These are phyloP conservation scores for Heliconius eleuchia DNA, from an alignment of 1,140 invertebrate genomes.

Conservation along the genomic window DNA sequence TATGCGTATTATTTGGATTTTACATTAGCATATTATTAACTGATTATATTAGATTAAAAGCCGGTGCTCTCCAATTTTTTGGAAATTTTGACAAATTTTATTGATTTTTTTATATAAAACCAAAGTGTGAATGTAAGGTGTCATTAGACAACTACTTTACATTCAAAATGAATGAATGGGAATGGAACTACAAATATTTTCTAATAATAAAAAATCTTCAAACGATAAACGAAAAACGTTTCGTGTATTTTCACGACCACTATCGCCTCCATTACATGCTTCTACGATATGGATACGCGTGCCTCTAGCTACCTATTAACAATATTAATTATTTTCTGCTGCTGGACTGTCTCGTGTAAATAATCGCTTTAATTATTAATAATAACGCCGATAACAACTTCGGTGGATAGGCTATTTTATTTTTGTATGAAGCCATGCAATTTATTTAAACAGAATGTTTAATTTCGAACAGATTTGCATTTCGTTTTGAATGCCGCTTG, in stretches of 20 bases:
- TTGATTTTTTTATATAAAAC: background rate
- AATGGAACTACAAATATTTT: background rate
- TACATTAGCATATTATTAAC: no score
- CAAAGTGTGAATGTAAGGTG: background rate
- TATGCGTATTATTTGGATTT: no score
- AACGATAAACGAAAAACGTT: slow-evolving; percentile 4
- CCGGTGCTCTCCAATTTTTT: no score
- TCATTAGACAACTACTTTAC: background rate
- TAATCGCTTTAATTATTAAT: slow-evolving; percentile 66
- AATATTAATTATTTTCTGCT: slow-evolving; percentile 59
- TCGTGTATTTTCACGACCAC: slow-evolving; percentile 27
- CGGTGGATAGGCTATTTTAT: slow-evolving; percentile 13
- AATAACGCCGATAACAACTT: slow-evolving; percentile 40
- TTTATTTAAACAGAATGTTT: slow-evolving; percentile 17
- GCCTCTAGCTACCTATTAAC: slow-evolving; percentile 55
- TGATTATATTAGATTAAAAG: no score
- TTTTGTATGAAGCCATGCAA: slow-evolving; percentile 23
- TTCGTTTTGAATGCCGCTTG: background rate
- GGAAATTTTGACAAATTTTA: background rate
- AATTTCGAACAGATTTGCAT: slow-evolving; percentile 11
- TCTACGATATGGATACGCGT: slow-evolving; percentile 44
- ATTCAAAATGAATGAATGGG: background rate
- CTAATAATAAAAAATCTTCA: background rate
- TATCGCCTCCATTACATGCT: slow-evolving; percentile 39
- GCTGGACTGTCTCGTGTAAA: slow-evolving; percentile 47